A percentile compares a stretch with the other conserved stretches of the same genome.
Conservation (phyloP, 1,140 invertebrate genomes). For the Bombus breviceps region DNA sequence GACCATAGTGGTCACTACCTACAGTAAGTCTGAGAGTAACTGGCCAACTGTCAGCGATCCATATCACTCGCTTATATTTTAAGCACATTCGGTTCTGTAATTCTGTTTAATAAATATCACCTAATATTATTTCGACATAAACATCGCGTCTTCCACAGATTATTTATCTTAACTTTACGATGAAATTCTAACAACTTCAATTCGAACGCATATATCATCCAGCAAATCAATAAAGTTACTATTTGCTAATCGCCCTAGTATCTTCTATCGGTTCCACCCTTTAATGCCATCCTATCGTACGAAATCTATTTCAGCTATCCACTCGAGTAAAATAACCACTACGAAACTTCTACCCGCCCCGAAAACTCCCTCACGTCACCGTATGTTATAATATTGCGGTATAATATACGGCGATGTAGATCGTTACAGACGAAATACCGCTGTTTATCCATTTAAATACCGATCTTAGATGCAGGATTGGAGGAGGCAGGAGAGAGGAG, state of each 20-base stretch:
- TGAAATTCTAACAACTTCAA: too few relatives aligned
- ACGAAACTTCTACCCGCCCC: neutral
- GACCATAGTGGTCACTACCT: too few relatives aligned
- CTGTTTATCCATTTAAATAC: conserved; percentile 22
- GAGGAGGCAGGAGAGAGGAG: neutral
- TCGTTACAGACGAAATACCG: conserved; percentile 1
- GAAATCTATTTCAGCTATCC: neutral
- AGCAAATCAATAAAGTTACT: neutral
- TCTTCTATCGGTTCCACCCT: neutral
- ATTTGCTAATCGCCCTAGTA: neutral
- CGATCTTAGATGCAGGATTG: neutral
- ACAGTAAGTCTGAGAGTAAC: too few relatives aligned
- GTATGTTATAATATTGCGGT: neutral
- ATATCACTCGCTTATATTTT: too few relatives aligned
- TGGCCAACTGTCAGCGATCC: too few relatives aligned
- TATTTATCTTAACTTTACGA: too few relatives aligned
- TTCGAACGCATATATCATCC: neutral
- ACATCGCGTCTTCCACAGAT: too few relatives aligned
- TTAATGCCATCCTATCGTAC: neutral
- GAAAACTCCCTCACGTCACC: neutral
- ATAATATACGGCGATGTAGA: neutral
- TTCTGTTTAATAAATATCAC: too few relatives aligned
- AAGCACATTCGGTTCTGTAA: too few relatives aligned
- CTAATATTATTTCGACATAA: too few relatives aligned
- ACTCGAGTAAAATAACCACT: neutral